Evolutionary conservation across 2,113 vertebrate genomes (phyloP).

Genomic region (Zingel zingel): DNA sequence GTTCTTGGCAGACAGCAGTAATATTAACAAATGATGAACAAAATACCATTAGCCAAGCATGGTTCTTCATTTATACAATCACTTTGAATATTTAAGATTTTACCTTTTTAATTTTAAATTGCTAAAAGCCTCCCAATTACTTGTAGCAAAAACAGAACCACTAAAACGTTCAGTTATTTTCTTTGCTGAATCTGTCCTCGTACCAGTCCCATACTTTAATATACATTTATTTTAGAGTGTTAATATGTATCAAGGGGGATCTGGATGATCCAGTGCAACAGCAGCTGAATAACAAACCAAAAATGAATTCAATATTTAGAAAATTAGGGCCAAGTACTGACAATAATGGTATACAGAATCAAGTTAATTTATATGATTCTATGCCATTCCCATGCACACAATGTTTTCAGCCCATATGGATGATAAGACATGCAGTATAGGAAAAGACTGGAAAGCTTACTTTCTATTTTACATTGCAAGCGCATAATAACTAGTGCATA

Average conservation of each 20-base stretch:
- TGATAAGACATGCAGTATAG: neutral
- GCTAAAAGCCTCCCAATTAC: neutral
- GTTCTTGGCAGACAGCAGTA: neutral
- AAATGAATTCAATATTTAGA: neutral
- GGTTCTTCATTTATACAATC: neutral
- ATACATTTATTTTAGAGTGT: neutral
- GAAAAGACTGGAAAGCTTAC: neutral
- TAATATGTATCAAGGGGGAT: slow-evolving; percentile 10
- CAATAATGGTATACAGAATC: neutral
- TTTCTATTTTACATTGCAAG: neutral
- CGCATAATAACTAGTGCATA: neutral
- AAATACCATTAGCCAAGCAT: neutral
- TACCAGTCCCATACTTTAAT: neutral
- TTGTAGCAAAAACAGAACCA: neutral
- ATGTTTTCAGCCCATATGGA: neutral
- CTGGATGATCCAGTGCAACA: slow-evolving; percentile 18
- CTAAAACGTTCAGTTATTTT: neutral
- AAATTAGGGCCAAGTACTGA: neutral
- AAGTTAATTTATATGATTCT: slow-evolving; percentile 19
- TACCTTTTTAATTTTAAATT: too few species aligned
- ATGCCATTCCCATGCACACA: neutral
- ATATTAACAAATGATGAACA: neutral
- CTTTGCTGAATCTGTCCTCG: too few species aligned
- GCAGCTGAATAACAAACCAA: neutral
- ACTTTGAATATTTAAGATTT: neutral